Percentiles rank a stretch among this genome's conserved stretches.
These are phyloP conservation scores for Meteorus colon DNA, from an alignment of 2,888 invertebrate species.

Conservation along the genomic window DNA sequence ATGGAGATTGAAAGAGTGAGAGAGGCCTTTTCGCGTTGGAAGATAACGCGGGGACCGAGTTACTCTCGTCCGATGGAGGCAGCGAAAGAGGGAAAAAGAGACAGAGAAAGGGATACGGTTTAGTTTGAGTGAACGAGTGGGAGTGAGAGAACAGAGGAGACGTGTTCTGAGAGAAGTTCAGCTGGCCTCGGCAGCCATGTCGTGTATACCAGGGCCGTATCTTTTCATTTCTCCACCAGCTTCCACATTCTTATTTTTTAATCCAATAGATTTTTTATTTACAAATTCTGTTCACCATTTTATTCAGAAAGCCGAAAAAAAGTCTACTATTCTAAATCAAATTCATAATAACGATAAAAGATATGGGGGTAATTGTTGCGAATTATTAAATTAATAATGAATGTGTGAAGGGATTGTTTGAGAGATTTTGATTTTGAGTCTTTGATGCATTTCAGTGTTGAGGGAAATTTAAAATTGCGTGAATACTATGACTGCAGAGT, in stretches of 20 bases:
- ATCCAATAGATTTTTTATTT: neutral
- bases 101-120: conserved; percentile 41
- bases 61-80: conserved; percentile 25
- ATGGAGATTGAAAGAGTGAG: conserved; percentile 43
- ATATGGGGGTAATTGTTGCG: too few relatives aligned
- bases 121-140: conserved; percentile 31
- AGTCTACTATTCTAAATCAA: too few relatives aligned
- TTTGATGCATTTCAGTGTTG: too few relatives aligned
- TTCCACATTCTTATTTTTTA: neutral
- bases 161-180: conserved; percentile 62
- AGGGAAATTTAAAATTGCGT: too few relatives aligned
- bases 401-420: too few relatives aligned
- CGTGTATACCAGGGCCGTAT: conserved; percentile 60
- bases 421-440: too few relatives aligned
- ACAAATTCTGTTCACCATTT: neutral
- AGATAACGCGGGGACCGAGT: conserved; percentile 29
- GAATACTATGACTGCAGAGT: too few relatives aligned
- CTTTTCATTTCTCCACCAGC: conserved; percentile 16
- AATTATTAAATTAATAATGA: too few relatives aligned
- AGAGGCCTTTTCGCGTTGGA: conserved; percentile 36
- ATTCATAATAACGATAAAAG: too few relatives aligned
- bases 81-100: conserved; percentile 33
- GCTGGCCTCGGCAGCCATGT: conserved; percentile 72
- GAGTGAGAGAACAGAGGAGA: conserved; percentile 39
- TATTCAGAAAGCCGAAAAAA: too few relatives aligned